Percentiles rank a stretch among this genome's conserved stretches.
Conservation (phyloP, 2,888 invertebrate species). For the Clivina fossor region DNA sequence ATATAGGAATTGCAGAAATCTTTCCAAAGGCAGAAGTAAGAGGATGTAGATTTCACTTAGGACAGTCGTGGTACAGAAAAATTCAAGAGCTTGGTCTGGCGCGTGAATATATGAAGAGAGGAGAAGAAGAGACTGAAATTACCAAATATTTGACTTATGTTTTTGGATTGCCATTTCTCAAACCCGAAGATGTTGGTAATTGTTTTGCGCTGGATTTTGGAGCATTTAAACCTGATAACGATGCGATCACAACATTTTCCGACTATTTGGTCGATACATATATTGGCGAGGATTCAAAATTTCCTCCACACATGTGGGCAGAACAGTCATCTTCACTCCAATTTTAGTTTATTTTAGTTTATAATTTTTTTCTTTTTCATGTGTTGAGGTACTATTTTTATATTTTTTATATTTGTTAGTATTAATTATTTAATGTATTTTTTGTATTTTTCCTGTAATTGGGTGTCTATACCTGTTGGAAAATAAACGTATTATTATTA, state of each 20-base stretch:
- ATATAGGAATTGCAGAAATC: background rate
- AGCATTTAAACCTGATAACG: background rate
- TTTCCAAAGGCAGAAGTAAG: background rate
- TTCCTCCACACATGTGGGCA: background rate
- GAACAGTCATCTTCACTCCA: background rate
- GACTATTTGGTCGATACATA: background rate
- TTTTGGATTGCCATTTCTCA: background rate
- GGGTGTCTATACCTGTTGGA: too few species aligned
- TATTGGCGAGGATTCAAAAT: background rate
- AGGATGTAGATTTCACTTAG: background rate
- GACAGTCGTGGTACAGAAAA: background rate
- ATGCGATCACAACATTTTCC: background rate
- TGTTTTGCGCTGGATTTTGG: background rate
- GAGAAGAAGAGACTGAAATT: slow-evolving; percentile 1
- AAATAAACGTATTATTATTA: too few species aligned
- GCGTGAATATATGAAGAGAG: too few species aligned
- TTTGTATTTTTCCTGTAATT: too few species aligned
- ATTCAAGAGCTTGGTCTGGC: background rate
- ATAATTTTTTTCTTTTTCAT: too few species aligned
- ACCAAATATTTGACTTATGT: background rate
- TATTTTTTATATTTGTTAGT: too few species aligned
- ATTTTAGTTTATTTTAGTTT: too few species aligned
- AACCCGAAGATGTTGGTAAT: background rate
- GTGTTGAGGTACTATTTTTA: too few species aligned
- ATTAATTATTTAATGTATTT: too few species aligned